A percentile compares a stretch with the other conserved stretches of the same genome.
Evolutionary conservation across 2,797 vertebrate species (phyloP).

Genomic region (Todus mexicanus): DNA sequence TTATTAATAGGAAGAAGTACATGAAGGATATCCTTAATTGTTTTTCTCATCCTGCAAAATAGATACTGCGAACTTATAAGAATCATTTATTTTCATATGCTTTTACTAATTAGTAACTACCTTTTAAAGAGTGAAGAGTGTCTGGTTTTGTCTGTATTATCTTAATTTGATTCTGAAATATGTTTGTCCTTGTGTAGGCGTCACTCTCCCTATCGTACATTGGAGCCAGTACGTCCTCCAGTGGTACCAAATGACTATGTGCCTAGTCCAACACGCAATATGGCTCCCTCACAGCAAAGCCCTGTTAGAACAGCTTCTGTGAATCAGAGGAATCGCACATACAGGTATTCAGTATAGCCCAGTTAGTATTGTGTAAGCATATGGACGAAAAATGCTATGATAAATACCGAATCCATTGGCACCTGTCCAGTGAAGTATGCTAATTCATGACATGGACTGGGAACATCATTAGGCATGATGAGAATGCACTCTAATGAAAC

Average conservation of each 20-base stretch:
- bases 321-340: constrained; percentile 99
- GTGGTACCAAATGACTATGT: constrained; percentile 99
- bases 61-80: not conserved
- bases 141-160: not conserved
- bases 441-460: not conserved
- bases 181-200: constrained; percentile 83
- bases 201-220: constrained; percentile 98
- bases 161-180: constrained; percentile 18
- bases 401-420: not conserved
- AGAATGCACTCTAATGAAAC: not conserved
- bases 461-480: not conserved
- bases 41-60: not conserved
- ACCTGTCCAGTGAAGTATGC: not conserved
- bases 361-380: constrained; percentile 22
- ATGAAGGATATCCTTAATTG: not conserved
- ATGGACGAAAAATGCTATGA: not conserved
- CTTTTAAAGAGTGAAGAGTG: not conserved
- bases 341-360: constrained; percentile 87
- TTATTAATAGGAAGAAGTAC: not conserved
- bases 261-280: constrained; percentile 96
- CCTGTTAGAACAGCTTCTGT: constrained; percentile 95
- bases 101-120: not conserved
- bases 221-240: constrained; percentile 97
- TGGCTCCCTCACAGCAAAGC: constrained; percentile 91
- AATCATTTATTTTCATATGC: not conserved